phyloP scores from a whole-genome alignment of 2,888 invertebrate species.

The Epirrhoe tristata region DNA sequence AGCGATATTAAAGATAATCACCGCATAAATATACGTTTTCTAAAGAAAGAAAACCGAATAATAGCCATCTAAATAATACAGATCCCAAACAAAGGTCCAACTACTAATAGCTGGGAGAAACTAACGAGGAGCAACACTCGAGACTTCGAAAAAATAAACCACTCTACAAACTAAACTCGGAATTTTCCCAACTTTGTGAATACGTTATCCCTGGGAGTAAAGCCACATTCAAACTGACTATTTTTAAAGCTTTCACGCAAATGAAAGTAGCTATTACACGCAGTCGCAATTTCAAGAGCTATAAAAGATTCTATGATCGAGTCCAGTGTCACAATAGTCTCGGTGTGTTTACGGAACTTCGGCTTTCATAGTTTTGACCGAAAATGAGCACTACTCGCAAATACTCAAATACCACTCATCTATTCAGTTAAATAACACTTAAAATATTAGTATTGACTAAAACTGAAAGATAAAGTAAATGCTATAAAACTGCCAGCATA shows the following conservation, averaged over 20 bases:
- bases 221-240: conserved; percentile 27
- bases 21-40: neutral
- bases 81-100: neutral
- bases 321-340: neutral
- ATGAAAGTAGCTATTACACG: conserved; percentile 36
- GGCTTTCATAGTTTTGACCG: neutral
- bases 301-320: conserved; percentile 33
- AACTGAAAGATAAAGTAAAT: neutral
- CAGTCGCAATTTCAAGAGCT: conserved; percentile 15
- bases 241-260: conserved; percentile 42
- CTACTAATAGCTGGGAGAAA: conserved; percentile 11
- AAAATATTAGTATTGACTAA: neutral
- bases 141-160: conserved; percentile 21
- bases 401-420: too few species aligned
- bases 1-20: too few species aligned
- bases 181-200: conserved; percentile 14
- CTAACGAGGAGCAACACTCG: conserved; percentile 20
- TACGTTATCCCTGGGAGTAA: conserved; percentile 17
- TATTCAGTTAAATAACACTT: neutral
- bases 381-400: neutral
- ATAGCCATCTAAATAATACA: neutral
- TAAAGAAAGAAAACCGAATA: neutral
- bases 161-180: conserved; percentile 2
- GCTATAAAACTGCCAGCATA: neutral
- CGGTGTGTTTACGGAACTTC: neutral